Conservation (phyloP, 2,888 invertebrate species). For the Rugalucina vietnamica region DNA sequence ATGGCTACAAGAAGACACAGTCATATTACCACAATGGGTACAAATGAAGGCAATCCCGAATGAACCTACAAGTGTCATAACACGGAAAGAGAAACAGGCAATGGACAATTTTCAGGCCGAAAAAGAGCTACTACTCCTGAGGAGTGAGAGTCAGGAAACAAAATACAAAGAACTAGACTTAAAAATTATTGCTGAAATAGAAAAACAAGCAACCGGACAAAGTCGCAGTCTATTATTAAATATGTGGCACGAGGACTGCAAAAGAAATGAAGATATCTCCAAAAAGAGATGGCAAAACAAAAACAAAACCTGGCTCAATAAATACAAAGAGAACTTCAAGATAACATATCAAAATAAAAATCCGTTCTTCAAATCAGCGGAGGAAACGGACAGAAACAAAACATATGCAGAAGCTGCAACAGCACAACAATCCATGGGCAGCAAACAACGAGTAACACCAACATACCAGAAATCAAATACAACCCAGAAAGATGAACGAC, state of each 20-base stretch:
- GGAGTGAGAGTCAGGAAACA: not conserved
- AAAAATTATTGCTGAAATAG: not conserved
- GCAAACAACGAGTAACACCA: no score
- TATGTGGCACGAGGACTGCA: not conserved
- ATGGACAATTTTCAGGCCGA: not conserved
- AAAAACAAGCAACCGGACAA: not conserved
- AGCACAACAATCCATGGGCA: no score
- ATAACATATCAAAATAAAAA: not conserved
- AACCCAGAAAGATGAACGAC: no score
- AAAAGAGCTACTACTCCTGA: not conserved
- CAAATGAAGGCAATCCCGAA: not conserved
- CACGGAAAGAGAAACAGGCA: not conserved
- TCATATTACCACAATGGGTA: not conserved
- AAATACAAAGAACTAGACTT: not conserved
- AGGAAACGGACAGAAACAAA: not conserved
- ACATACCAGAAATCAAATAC: no score
- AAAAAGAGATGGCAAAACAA: not conserved
- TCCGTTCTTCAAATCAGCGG: not conserved
- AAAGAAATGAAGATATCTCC: not conserved
- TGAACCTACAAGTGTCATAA: not conserved
- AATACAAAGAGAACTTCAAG: not conserved
- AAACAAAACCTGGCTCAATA: not conserved
- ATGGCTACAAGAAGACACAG: not conserved
- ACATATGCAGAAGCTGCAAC: not conserved
- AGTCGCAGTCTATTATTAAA: not conserved